phyloP scores from a whole-genome alignment of 2,113 vertebrate genomes.

The Buteo buteo region DNA sequence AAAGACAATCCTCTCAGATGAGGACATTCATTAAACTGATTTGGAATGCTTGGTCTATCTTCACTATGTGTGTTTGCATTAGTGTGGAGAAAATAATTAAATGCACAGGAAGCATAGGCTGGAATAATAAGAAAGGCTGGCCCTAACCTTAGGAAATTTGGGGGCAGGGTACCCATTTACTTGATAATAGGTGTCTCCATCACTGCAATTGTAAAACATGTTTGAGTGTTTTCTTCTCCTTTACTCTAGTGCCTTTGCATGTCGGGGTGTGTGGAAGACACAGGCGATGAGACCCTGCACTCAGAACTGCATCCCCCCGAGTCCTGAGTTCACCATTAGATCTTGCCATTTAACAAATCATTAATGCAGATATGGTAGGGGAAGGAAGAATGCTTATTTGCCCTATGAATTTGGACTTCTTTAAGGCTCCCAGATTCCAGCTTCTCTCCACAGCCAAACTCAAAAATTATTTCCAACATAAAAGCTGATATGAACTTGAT shows the following conservation, averaged over 20 bases:
- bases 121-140: neutral
- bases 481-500: neutral
- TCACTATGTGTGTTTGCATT: neutral
- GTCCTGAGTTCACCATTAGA: neutral
- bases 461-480: neutral
- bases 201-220: neutral
- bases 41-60: conserved; percentile 3
- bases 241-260: neutral
- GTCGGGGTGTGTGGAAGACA: neutral
- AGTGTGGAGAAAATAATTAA: conserved; percentile 6
- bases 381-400: neutral
- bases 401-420: neutral
- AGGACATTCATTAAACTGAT: conserved; percentile 50
- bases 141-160: neutral
- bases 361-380: neutral
- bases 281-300: neutral
- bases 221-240: neutral
- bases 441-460: neutral
- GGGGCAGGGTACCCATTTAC: neutral
- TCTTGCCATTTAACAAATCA: neutral
- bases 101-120: neutral
- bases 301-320: neutral
- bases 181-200: neutral
- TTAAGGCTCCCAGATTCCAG: neutral
- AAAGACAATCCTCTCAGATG: conserved; percentile 35